Conservation (phyloP, 2,888 invertebrate species). For the Dromius quadrimaculatus region DNA sequence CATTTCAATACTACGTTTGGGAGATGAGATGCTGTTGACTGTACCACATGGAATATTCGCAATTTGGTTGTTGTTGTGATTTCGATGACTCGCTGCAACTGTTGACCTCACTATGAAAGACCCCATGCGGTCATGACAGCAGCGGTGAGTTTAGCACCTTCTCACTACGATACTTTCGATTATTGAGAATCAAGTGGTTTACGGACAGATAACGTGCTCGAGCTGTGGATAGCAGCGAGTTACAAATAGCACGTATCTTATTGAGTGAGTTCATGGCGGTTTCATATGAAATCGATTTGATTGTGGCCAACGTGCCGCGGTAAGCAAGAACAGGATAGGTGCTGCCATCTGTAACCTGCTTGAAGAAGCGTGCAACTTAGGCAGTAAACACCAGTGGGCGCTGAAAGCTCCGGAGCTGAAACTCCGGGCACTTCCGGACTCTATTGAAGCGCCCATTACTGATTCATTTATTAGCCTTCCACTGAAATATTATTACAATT, state of each 20-base stretch:
- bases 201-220: slow-evolving; percentile 32
- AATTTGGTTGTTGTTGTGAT: slow-evolving; percentile 14
- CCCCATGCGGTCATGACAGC: slow-evolving; percentile 38
- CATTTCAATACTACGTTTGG: slow-evolving; percentile 39
- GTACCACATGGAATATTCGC: slow-evolving; percentile 25
- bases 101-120: slow-evolving; percentile 27
- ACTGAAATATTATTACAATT: too few relatives aligned
- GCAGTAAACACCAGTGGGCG: too few relatives aligned
- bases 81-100: slow-evolving; percentile 17
- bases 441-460: too few relatives aligned
- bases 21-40: slow-evolving; percentile 1
- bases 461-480: too few relatives aligned
- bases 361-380: too few relatives aligned
- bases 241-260: slow-evolving; percentile 45
- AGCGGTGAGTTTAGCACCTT: slow-evolving; percentile 19
- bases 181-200: slow-evolving; percentile 24
- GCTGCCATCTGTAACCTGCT: slow-evolving; percentile 18
- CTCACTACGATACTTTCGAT: slow-evolving; percentile 24
- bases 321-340: not conserved
- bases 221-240: slow-evolving; percentile 26
- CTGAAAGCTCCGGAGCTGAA: too few relatives aligned
- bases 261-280: slow-evolving; percentile 44
- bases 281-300: slow-evolving; percentile 47
- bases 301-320: slow-evolving; percentile 30
- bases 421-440: too few relatives aligned